A percentile compares a stretch with the other conserved stretches of the same genome.
Evolutionary conservation across 2,888 invertebrate species (phyloP).

Genomic region (Acanthosepion pharaonis): DNA sequence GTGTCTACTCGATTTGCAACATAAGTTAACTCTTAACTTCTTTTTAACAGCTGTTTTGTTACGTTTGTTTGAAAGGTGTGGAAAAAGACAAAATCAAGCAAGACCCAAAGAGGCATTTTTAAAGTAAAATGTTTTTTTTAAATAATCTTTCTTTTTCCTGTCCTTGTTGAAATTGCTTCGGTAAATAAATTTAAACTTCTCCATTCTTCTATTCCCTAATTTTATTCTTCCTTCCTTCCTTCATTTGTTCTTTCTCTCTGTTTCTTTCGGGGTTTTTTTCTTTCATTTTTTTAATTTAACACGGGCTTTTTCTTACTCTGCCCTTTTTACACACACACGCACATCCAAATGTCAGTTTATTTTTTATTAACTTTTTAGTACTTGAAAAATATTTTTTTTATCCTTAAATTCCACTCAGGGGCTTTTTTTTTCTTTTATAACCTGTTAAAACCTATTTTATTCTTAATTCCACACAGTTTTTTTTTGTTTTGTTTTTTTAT

Average conservation of each 20-base stretch:
- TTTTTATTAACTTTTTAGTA: neutral
- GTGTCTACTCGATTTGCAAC: neutral
- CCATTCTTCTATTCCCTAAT: neutral
- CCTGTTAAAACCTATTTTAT: neutral
- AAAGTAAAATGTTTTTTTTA: neutral
- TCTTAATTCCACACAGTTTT: neutral
- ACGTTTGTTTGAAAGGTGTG: neutral
- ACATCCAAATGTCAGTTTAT: neutral
- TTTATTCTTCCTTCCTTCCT: neutral
- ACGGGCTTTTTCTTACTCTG: neutral
- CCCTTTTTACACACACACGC: neutral
- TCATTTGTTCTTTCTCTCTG: neutral
- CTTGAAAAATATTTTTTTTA: neutral
- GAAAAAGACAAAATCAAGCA: no score
- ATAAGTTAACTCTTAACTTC: neutral
- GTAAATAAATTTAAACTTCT: conserved; percentile 16
- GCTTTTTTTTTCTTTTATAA: neutral
- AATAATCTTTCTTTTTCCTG: neutral
- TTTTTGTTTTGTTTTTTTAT: neutral
- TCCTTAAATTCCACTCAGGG: neutral
- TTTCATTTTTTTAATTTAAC: neutral
- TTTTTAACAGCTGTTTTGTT: neutral
- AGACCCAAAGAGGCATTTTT: neutral
- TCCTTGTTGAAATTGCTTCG: neutral
- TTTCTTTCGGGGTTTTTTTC: neutral